Percentiles rank a stretch among this genome's conserved stretches.
phyloP scores from a whole-genome alignment of 2,113 vertebrate species.

The Hoplias malabaricus region DNA sequence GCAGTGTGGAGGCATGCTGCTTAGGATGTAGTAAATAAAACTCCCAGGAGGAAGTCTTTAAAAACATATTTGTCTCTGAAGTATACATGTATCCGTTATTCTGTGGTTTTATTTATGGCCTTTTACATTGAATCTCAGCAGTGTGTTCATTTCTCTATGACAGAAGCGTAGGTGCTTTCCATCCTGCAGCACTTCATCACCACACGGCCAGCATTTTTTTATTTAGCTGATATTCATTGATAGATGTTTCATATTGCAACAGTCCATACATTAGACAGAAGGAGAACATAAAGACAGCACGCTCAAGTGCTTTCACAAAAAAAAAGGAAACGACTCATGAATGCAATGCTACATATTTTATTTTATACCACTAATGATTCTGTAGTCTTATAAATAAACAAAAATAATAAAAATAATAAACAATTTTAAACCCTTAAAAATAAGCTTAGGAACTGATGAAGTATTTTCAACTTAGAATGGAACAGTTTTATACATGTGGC shows the following conservation, averaged over 20 bases:
- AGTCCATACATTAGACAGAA: not conserved
- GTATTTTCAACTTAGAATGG: not conserved
- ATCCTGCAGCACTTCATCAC: not conserved
- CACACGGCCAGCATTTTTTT: not conserved
- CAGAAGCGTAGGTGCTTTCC: not conserved
- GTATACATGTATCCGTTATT: not conserved
- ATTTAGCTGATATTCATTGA: not conserved
- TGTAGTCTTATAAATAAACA: not conserved
- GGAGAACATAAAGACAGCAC: not conserved
- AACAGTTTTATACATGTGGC: constrained; percentile 2
- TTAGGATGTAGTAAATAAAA: not conserved
- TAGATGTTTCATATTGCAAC: not conserved
- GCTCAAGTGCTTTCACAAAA: too few relatives aligned
- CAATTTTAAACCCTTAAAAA: not conserved
- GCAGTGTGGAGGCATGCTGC: not conserved
- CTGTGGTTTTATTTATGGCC: constrained; percentile 18
- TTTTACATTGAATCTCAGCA: constrained; percentile 11
- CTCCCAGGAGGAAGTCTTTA: not conserved
- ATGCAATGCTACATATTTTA: too few relatives aligned
- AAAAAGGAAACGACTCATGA: too few relatives aligned
- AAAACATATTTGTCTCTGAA: constrained; percentile 12
- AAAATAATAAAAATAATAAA: not conserved
- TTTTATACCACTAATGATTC: too few relatives aligned
- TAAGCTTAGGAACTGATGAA: not conserved
- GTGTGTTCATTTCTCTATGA: not conserved